Conservation (phyloP, 2,113 vertebrate species). For the Nycticebus coucang region DNA sequence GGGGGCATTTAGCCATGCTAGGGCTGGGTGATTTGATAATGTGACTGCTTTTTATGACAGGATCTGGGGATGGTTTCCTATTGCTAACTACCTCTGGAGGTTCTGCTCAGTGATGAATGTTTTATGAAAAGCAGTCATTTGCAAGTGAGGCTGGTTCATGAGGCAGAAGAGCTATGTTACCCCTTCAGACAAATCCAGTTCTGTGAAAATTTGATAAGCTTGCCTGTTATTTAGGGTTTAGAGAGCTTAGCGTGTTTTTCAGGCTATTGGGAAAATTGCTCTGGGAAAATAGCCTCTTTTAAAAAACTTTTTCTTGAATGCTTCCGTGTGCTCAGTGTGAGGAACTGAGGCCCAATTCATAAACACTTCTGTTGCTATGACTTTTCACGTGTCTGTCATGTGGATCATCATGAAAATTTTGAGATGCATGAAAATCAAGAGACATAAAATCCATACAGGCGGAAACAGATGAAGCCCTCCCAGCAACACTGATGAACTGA, state of each 20-base stretch:
- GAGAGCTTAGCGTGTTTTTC: not conserved
- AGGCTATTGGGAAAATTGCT: not conserved
- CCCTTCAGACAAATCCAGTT: not conserved
- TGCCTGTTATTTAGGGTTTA: not conserved
- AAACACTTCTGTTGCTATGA: not conserved
- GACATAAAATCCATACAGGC: too few relatives aligned
- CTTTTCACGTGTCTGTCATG: not conserved
- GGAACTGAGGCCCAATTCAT: not conserved
- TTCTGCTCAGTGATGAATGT: not conserved
- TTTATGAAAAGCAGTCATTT: slow-evolving; percentile 7
- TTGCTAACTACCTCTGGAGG: not conserved
- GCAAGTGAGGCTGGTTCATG: not conserved
- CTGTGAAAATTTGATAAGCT: not conserved
- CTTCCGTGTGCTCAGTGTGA: not conserved
- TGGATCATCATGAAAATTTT: too few relatives aligned
- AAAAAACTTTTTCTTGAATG: not conserved
- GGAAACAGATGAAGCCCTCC: too few relatives aligned
- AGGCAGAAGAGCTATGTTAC: not conserved
- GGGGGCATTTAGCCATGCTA: not conserved
- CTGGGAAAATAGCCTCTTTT: not conserved
- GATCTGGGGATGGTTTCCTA: not conserved
- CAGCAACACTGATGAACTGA: too few relatives aligned
- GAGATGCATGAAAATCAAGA: too few relatives aligned
- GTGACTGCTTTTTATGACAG: not conserved
- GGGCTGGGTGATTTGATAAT: not conserved